These are phyloP conservation scores for Ramazzottius varieornatus DNA, from an alignment of 2,888 invertebrate species.

Conservation along the genomic window DNA sequence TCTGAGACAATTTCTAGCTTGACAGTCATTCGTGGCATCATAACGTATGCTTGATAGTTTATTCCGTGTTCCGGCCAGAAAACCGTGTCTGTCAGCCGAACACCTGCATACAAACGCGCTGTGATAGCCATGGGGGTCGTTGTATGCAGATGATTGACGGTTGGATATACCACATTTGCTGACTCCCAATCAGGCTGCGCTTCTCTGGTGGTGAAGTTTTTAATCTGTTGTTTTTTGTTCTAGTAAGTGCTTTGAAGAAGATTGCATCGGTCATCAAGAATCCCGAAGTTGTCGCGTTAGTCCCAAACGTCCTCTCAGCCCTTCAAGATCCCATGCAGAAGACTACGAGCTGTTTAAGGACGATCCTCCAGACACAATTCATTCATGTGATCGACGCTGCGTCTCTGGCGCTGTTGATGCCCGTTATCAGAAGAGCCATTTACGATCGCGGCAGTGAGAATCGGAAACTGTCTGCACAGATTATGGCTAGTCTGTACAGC, in stretches of 20 bases:
- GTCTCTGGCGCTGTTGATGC: slow-evolving; percentile 93
- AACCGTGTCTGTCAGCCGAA: no score
- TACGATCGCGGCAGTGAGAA: slow-evolving; percentile 92
- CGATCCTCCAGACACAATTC: slow-evolving; percentile 75
- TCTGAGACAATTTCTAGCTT: no score
- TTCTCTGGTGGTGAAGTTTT: no score
- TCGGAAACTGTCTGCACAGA: slow-evolving; percentile 94
- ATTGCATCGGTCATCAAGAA: slow-evolving; percentile 93
- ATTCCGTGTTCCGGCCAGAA: no score
- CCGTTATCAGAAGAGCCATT: slow-evolving; percentile 88
- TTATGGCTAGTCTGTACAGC: slow-evolving; percentile 98
- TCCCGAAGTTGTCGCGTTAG: slow-evolving; percentile 66
- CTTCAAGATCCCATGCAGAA: slow-evolving; percentile 84
- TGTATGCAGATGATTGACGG: no score
- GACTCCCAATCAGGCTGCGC: no score
- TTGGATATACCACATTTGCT: no score
- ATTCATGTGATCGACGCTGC: slow-evolving; percentile 98
- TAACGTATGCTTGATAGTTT: no score
- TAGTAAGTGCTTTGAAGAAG: slow-evolving; percentile 73
- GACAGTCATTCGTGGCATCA: no score
- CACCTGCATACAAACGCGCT: no score
- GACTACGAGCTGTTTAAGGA: slow-evolving; percentile 73
- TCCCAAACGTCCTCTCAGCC: slow-evolving; percentile 42
- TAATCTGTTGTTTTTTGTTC: no score
- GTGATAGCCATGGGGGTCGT: no score